Conservation (phyloP, 2,113 vertebrate species). For the Meriones unguiculatus region DNA sequence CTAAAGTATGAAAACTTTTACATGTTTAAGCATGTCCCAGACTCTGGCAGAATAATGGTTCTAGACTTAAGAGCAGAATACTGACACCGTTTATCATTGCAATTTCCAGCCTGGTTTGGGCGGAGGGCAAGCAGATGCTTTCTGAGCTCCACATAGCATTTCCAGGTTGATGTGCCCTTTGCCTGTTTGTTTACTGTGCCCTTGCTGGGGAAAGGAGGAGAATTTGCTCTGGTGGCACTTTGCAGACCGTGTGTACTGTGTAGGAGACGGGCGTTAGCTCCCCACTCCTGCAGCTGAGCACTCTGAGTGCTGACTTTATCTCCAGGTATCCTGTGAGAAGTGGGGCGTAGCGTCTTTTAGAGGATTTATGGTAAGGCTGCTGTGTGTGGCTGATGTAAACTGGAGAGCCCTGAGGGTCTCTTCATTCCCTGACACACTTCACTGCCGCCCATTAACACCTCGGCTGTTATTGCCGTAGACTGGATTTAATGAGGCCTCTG, state of each 20-base stretch:
- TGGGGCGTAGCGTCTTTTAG: constrained; percentile 80
- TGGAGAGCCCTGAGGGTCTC: constrained; percentile 88
- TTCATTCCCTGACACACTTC: constrained; percentile 89
- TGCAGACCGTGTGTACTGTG: not conserved
- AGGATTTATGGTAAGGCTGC: constrained; percentile 83
- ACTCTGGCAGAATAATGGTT: not conserved
- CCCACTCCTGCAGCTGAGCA: constrained; percentile 30
- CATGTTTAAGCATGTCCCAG: not conserved
- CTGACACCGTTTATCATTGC: not conserved
- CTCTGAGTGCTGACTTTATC: not conserved
- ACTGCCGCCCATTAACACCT: constrained; percentile 90
- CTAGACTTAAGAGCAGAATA: not conserved
- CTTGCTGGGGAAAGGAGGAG: not conserved
- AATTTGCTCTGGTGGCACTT: not conserved
- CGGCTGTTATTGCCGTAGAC: constrained; percentile 88
- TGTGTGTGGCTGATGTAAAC: constrained; percentile 84
- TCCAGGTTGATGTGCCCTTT: not conserved
- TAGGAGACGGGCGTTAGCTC: not conserved
- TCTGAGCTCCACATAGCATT: not conserved
- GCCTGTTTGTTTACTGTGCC: constrained; percentile 18
- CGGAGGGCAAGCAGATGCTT: not conserved
- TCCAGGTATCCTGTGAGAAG: constrained; percentile 27
- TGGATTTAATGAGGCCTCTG: constrained; percentile 89
- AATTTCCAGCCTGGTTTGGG: not conserved
- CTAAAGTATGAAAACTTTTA: not conserved